Conservation (phyloP, 2,888 invertebrate genomes). For the Augochlorella aurata region DNA sequence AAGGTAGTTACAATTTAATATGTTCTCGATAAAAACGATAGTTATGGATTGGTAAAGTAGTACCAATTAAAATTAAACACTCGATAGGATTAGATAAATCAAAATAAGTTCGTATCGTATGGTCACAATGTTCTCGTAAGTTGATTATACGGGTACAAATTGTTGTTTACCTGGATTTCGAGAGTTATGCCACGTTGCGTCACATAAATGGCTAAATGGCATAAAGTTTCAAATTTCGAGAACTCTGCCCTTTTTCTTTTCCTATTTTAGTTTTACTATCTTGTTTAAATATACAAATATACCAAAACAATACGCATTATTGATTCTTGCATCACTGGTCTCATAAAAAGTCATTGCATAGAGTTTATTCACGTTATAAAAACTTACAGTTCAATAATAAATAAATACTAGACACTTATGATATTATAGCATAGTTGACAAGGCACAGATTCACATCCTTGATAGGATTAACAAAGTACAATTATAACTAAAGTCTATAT, state of each 20-base stretch:
- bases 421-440: constrained; percentile 62
- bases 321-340: constrained; percentile 7
- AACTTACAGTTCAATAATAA: constrained; percentile 68
- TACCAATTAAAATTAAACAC: too few species aligned
- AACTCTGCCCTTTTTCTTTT: neutral
- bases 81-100: too few species aligned
- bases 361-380: constrained; percentile 70
- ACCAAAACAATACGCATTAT: neutral
- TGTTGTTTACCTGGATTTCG: too few species aligned
- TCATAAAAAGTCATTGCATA: constrained; percentile 62
- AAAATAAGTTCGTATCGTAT: too few species aligned
- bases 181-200: too few species aligned
- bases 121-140: too few species aligned
- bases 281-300: constrained; percentile 49
- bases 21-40: too few species aligned
- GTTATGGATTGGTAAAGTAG: too few species aligned
- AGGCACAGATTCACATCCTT: constrained; percentile 71
- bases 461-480: constrained; percentile 25
- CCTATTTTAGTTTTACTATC: neutral
- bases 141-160: too few species aligned
- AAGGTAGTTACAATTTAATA: too few species aligned
- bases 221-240: too few species aligned
- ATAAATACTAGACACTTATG: constrained; percentile 73
- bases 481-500: constrained; percentile 48
- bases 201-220: too few species aligned